Conservation (phyloP, 2,113 vertebrate genomes). For the Empidonax alnorum region DNA sequence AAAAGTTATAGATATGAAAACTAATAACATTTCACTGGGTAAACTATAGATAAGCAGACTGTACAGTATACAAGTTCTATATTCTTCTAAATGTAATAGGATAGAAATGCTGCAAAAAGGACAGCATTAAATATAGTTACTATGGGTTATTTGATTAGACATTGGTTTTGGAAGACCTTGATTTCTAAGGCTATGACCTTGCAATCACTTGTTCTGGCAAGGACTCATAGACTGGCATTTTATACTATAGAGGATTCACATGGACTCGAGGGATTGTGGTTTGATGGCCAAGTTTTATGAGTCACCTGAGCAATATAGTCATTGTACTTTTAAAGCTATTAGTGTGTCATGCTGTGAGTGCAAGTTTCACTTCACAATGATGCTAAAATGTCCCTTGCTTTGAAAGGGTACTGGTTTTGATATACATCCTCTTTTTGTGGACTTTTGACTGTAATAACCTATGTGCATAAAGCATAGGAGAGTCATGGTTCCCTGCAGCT, state of each 20-base stretch:
- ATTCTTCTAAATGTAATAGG: slow-evolving; percentile 15
- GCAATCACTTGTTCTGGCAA: background rate
- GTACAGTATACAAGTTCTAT: slow-evolving; percentile 16
- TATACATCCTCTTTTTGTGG: fast-evolving
- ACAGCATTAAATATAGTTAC: background rate
- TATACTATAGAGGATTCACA: background rate
- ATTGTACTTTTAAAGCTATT: slow-evolving; percentile 6
- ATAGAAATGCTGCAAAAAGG: background rate
- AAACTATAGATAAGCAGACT: slow-evolving; percentile 59
- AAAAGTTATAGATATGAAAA: slow-evolving; percentile 74
- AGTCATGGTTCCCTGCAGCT: background rate
- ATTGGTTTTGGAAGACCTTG: slow-evolving; percentile 14
- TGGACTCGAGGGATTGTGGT: background rate
- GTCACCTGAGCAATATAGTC: background rate
- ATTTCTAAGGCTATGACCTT: slow-evolving; percentile 38
- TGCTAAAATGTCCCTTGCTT: background rate
- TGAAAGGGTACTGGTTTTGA: background rate
- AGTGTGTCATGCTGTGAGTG: background rate
- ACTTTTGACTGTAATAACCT: background rate
- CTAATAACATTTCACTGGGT: slow-evolving; percentile 70
- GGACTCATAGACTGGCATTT: background rate
- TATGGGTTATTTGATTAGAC: slow-evolving; percentile 9
- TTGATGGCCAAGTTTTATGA: background rate
- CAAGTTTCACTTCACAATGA: background rate
- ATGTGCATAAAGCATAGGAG: background rate